phyloP scores from a whole-genome alignment of 1,140 invertebrate species.

The Drosophila miranda region DNA sequence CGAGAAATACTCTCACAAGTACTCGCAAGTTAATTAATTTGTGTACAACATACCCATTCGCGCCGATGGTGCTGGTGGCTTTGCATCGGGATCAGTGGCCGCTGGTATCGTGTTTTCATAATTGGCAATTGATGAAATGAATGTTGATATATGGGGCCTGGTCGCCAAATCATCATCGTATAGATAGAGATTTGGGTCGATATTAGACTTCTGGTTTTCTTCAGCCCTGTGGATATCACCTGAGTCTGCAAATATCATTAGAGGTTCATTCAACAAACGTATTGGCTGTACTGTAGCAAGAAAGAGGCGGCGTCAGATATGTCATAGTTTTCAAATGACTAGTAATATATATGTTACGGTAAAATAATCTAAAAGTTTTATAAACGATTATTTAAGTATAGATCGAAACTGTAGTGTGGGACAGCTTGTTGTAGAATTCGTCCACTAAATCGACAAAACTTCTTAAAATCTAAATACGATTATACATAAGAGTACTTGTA shows the following conservation, averaged over 20 bases:
- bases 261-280: too few relatives aligned
- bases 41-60: slow-evolving; percentile 86
- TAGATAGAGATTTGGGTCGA: slow-evolving; percentile 79
- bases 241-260: slow-evolving; percentile 51
- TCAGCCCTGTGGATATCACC: slow-evolving; percentile 67
- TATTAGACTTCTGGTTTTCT: slow-evolving; percentile 76
- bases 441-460: background rate
- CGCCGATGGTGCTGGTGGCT: slow-evolving; percentile 85
- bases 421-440: too few relatives aligned
- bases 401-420: too few relatives aligned
- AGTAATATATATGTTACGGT: slow-evolving; percentile 2
- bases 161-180: slow-evolving; percentile 94
- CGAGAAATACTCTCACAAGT: background rate
- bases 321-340: background rate
- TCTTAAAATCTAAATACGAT: background rate
- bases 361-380: background rate
- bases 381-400: background rate
- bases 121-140: slow-evolving; percentile 94
- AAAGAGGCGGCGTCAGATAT: background rate
- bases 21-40: slow-evolving; percentile 33
- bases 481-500: background rate
- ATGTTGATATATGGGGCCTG: slow-evolving; percentile 91
- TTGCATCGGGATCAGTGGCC: slow-evolving; percentile 91
- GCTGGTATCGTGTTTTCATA: slow-evolving; percentile 96
- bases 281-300: too few relatives aligned